These are phyloP conservation scores for Baronia brevicornis DNA, from an alignment of 2,888 invertebrate genomes.

Conservation along the genomic window DNA sequence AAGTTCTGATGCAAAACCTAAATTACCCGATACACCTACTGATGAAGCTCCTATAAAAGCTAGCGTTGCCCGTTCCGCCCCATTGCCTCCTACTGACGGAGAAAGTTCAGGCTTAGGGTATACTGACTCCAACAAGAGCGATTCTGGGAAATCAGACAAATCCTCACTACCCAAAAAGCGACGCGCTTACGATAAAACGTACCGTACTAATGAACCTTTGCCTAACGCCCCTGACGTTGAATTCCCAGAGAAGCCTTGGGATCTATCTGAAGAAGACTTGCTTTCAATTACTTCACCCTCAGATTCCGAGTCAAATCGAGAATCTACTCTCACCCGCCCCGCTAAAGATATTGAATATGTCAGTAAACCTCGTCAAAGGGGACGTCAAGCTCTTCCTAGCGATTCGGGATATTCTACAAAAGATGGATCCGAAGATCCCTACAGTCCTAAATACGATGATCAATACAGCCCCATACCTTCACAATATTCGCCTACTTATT, in stretches of 20 bases:
- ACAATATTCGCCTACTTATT: conserved; percentile 64
- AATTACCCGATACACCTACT: conserved; percentile 52
- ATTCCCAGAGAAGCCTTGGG: conserved; percentile 88
- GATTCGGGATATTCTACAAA: conserved; percentile 68
- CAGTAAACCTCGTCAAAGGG: conserved; percentile 74
- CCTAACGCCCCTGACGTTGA: conserved; percentile 82
- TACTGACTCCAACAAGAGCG: conserved; percentile 69
- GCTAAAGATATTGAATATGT: conserved; percentile 79
- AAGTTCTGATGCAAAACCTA: conserved; percentile 49
- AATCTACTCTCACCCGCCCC: conserved; percentile 72
- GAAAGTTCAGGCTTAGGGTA: conserved; percentile 71
- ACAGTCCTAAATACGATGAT: conserved; percentile 49
- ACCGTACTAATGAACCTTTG: conserved; percentile 89
- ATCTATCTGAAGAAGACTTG: conserved; percentile 80
- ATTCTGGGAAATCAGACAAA: conserved; percentile 69
- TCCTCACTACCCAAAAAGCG: conserved; percentile 76
- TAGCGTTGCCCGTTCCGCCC: conserved; percentile 32
- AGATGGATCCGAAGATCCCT: conserved; percentile 62
- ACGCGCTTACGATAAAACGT: conserved; percentile 86
- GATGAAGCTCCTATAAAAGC: conserved; percentile 46
- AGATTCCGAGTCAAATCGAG: conserved; percentile 76
- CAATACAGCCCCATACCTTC: conserved; percentile 66
- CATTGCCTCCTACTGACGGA: conserved; percentile 58
- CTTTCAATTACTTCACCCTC: conserved; percentile 71
- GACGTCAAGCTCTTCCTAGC: conserved; percentile 71